phyloP scores from a whole-genome alignment of 2,888 invertebrate genomes.

The Lacanobia oleracea region DNA sequence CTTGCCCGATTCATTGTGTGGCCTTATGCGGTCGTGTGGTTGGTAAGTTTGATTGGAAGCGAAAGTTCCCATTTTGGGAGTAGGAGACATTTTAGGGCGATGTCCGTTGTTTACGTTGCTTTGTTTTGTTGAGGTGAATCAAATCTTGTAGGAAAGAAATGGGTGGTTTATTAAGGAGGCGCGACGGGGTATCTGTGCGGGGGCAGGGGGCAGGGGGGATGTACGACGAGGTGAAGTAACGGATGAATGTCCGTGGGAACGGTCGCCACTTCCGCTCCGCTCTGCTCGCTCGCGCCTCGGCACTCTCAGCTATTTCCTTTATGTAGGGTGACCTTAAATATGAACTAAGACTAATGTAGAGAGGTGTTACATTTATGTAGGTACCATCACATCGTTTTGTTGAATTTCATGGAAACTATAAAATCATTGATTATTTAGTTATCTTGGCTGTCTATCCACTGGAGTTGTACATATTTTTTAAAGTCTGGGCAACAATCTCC shows the following conservation, averaged over 20 bases:
- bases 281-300: constrained; percentile 79
- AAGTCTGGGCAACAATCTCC: not conserved
- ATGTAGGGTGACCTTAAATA: constrained; percentile 81
- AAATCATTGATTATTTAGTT: not conserved
- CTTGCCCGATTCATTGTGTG: constrained; percentile 32
- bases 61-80: constrained; percentile 8
- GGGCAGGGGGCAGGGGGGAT: constrained; percentile 59
- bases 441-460: not conserved
- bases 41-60: constrained; percentile 16
- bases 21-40: constrained; percentile 2
- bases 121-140: constrained; percentile 35
- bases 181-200: constrained; percentile 37
- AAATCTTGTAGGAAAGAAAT: constrained; percentile 59
- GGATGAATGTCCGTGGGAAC: constrained; percentile 90
- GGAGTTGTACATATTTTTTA: not conserved
- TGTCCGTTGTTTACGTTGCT: constrained; percentile 31
- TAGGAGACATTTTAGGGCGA: constrained; percentile 8
- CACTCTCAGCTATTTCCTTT: constrained; percentile 89
- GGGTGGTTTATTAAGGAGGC: constrained; percentile 58
- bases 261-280: constrained; percentile 88
- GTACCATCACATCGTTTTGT: not conserved
- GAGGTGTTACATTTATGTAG: constrained; percentile 4
- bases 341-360: constrained; percentile 25
- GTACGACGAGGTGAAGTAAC: constrained; percentile 86
- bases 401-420: not conserved